Percentiles rank a stretch among this genome's conserved stretches.
These are phyloP conservation scores for Crotalus viridis DNA, from an alignment of 2,113 vertebrate species.

Conservation along the genomic window DNA sequence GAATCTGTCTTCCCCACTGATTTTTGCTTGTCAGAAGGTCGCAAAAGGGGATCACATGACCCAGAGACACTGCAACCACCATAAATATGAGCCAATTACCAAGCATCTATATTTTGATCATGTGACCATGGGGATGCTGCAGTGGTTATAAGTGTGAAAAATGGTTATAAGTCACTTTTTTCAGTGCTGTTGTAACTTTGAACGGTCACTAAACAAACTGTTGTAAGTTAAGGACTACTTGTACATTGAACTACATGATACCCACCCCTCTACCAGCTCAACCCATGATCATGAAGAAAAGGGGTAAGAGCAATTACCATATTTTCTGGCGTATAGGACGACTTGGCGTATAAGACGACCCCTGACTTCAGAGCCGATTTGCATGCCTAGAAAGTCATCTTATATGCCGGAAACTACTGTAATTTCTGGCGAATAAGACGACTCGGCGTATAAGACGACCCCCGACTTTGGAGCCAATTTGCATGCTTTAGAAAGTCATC, in stretches of 20 bases:
- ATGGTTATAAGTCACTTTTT: background rate
- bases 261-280: background rate
- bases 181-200: background rate
- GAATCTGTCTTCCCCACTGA: background rate
- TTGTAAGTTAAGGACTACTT: background rate
- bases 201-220: background rate
- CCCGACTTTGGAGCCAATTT: too few relatives aligned
- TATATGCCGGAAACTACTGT: too few relatives aligned
- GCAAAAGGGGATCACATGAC: background rate
- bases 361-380: too few relatives aligned
- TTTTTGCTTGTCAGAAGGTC: background rate
- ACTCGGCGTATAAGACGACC: too few relatives aligned
- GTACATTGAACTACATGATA: background rate
- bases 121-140: background rate
- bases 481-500: too few relatives aligned
- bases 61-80: background rate
- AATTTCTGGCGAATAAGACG: too few relatives aligned
- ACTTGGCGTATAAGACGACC: too few relatives aligned
- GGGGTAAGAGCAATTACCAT: background rate
- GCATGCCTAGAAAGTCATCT: too few relatives aligned
- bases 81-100: background rate
- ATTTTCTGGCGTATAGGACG: too few relatives aligned
- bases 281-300: background rate
- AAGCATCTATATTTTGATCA: background rate
- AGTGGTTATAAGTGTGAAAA: background rate